Evolutionary conservation across 1,140 invertebrate species (phyloP).

Genomic region (Chironomus striatipennis): DNA sequence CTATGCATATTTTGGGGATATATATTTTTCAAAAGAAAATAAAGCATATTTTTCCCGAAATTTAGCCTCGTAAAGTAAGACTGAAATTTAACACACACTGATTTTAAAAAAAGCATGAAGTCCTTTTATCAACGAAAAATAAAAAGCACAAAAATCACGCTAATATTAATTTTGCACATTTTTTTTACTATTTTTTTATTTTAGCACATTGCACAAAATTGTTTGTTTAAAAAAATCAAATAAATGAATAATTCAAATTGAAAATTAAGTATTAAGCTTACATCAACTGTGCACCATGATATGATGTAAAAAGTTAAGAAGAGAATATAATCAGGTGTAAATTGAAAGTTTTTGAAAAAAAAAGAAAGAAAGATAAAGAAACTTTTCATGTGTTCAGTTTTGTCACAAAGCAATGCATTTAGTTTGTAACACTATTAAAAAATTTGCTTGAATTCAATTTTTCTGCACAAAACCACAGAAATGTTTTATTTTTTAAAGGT

Average conservation of each 20-base stretch:
- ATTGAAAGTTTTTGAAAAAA: not conserved
- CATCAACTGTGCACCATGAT: not conserved
- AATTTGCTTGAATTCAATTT: constrained; percentile 17
- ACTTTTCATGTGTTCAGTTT: constrained; percentile 14
- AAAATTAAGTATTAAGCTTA: not conserved
- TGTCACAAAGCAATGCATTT: constrained; percentile 22
- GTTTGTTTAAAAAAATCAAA: not conserved
- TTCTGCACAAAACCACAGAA: not conserved
- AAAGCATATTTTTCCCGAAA: too few relatives aligned
- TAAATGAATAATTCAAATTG: not conserved
- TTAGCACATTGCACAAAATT: constrained; percentile 11
- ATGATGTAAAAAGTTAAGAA: not conserved
- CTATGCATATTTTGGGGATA: too few relatives aligned
- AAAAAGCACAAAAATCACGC: too few relatives aligned
- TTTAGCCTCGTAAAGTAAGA: too few relatives aligned
- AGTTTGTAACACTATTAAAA: not conserved
- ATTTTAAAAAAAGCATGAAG: too few relatives aligned
- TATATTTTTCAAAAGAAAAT: too few relatives aligned
- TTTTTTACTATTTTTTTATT: not conserved
- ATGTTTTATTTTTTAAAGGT: constrained; percentile 23
- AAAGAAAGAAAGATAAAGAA: not conserved
- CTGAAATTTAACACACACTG: too few relatives aligned
- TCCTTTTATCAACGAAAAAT: too few relatives aligned
- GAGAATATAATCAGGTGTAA: too few relatives aligned
- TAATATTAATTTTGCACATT: not conserved